phyloP scores from a whole-genome alignment of 2,113 vertebrate genomes.

The Pygoscelis adeliae region DNA sequence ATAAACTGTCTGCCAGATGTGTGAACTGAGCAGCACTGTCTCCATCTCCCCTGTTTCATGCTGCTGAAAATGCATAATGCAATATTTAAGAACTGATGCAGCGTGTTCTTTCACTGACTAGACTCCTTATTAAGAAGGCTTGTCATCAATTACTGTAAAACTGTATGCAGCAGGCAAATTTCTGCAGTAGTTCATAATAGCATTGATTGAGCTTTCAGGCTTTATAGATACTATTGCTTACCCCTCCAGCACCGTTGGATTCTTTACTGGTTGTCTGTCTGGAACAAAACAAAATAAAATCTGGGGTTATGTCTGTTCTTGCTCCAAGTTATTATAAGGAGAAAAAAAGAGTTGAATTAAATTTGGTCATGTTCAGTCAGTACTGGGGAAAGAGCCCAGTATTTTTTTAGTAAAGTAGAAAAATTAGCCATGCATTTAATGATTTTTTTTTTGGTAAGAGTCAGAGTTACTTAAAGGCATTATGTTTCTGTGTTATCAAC shows the following conservation, averaged over 20 bases:
- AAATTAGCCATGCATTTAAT: conserved; percentile 38
- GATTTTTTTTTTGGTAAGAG: conserved; percentile 25
- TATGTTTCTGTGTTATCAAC: conserved; percentile 1
- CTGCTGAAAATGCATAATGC: background rate
- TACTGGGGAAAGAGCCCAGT: conserved; percentile 40
- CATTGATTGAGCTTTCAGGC: conserved; percentile 7
- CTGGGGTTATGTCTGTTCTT: background rate
- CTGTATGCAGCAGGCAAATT: background rate
- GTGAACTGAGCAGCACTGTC: background rate
- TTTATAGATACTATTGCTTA: background rate
- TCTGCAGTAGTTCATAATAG: background rate
- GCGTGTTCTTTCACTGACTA: conserved; percentile 28
- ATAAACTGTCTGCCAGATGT: background rate
- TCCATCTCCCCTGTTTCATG: background rate
- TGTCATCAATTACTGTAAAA: background rate
- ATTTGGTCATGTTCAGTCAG: conserved; percentile 23
- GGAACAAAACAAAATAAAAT: conserved; percentile 16
- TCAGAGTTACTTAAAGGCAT: background rate
- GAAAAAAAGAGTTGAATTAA: background rate
- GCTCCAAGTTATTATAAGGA: conserved; percentile 45
- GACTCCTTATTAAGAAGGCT: conserved; percentile 19
- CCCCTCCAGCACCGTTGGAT: background rate
- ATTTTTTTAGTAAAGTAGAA: conserved; percentile 41
- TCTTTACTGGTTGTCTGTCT: background rate
- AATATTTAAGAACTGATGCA: background rate